A percentile compares a stretch with the other conserved stretches of the same genome.
Conservation (phyloP, 2,888 invertebrate species). For the Eilema caniola region DNA sequence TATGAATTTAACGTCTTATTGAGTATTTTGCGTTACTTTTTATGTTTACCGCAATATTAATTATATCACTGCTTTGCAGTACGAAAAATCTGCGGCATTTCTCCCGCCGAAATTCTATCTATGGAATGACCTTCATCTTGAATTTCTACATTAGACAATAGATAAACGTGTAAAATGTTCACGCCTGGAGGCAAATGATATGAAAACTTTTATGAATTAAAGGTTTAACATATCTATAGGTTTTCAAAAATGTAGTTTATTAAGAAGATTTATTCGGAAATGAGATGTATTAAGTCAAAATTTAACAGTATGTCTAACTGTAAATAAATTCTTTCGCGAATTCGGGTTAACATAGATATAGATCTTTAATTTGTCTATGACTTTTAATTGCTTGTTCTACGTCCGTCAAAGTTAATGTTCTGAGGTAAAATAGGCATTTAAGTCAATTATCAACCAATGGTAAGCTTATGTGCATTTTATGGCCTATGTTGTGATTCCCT, state of each 20-base stretch:
- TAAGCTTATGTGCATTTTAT: slow-evolving; percentile 14
- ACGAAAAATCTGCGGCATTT: not conserved
- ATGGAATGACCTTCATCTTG: not conserved
- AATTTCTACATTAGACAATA: not conserved
- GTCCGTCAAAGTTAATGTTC: slow-evolving; percentile 23
- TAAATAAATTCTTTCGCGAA: slow-evolving; percentile 43
- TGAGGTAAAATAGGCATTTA: slow-evolving; percentile 21
- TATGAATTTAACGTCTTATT: slow-evolving; percentile 26
- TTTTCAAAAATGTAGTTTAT: not conserved
- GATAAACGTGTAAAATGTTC: not conserved
- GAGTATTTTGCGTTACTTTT: slow-evolving; percentile 22
- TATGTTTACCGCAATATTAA: slow-evolving; percentile 9
- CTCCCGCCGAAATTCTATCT: not conserved
- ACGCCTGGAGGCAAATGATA: not conserved
- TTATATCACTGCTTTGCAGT: not conserved
- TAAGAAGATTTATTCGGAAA: not conserved
- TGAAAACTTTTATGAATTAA: not conserved
- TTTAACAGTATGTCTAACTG: slow-evolving; percentile 6
- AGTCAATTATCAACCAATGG: slow-evolving; percentile 32
- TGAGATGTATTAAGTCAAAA: slow-evolving; percentile 3
- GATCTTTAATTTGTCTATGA: slow-evolving; percentile 54
- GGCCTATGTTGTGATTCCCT: slow-evolving; percentile 14
- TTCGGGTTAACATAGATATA: slow-evolving; percentile 46
- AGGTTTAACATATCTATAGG: not conserved
- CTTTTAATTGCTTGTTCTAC: slow-evolving; percentile 47